Conservation (phyloP, 2,113 vertebrate genomes). For the Mionectes macconnelli region DNA sequence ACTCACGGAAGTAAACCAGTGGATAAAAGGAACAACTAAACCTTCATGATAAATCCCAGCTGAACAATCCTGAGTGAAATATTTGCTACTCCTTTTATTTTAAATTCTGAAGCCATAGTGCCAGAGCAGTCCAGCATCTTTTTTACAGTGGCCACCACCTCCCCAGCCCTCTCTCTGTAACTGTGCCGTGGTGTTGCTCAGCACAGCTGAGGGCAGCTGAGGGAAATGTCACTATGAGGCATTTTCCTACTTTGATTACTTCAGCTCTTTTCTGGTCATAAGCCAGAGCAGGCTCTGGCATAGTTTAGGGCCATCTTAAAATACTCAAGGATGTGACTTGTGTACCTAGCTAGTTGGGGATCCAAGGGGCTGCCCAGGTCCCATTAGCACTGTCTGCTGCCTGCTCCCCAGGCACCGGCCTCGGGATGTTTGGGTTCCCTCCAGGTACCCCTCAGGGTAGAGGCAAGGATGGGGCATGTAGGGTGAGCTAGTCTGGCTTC, state of each 20-base stretch:
- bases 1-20: not conserved
- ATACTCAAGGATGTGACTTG: not conserved
- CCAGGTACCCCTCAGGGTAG: not conserved
- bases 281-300: not conserved
- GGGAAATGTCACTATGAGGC: not conserved
- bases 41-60: not conserved
- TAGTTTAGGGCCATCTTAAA: not conserved
- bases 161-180: not conserved
- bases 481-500: not conserved
- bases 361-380: not conserved
- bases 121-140: not conserved
- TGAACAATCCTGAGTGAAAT: not conserved
- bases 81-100: not conserved
- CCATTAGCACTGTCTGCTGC: fast-evolving
- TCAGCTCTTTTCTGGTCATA: not conserved
- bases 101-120: not conserved
- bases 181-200: fast-evolving
- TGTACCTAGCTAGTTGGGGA: not conserved
- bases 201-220: not conserved
- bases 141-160: not conserved
- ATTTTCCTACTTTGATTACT: not conserved
- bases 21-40: not conserved
- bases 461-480: fast-evolving
- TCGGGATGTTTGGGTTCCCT: fast-evolving
- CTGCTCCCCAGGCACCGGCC: not conserved